phyloP scores from a whole-genome alignment of 2,113 vertebrate genomes.

The Cranoglanis bouderius region DNA sequence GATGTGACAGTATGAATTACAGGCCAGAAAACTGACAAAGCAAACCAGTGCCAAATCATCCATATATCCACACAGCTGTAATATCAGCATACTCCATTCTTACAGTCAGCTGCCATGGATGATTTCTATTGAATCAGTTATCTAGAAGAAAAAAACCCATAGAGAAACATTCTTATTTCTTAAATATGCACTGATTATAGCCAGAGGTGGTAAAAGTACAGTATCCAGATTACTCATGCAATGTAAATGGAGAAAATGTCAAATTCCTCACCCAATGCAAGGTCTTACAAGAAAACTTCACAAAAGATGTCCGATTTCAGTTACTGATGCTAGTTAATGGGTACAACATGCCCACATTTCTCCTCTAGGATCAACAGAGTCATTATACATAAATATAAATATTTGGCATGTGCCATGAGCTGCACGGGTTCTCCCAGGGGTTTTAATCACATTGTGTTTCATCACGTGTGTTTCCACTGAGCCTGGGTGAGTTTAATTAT shows the following conservation, averaged over 20 bases:
- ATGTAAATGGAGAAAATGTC: too few species aligned
- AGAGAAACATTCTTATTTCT: too few species aligned
- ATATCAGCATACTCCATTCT: slow-evolving; percentile 35
- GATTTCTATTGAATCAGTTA: background rate
- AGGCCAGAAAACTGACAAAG: slow-evolving; percentile 55
- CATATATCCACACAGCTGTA: background rate
- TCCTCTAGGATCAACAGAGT: background rate
- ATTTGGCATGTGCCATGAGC: background rate
- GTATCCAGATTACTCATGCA: too few species aligned
- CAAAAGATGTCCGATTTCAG: too few species aligned
- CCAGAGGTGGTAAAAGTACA: too few species aligned
- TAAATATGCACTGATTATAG: too few species aligned
- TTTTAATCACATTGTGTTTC: slow-evolving; percentile 55
- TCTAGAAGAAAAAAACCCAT: too few species aligned
- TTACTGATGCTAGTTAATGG: too few species aligned
- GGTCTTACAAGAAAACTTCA: too few species aligned
- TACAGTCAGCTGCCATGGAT: background rate
- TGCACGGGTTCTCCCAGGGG: slow-evolving; percentile 33
- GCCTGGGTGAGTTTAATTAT: slow-evolving; percentile 68
- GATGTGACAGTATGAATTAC: slow-evolving; percentile 75
- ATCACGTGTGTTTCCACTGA: slow-evolving; percentile 68
- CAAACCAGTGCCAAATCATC: background rate
- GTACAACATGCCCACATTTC: too few species aligned
- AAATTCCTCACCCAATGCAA: too few species aligned
- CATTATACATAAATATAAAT: too few species aligned